Conservation (phyloP, 1,140 invertebrate genomes). For the Drosophila simulans region DNA sequence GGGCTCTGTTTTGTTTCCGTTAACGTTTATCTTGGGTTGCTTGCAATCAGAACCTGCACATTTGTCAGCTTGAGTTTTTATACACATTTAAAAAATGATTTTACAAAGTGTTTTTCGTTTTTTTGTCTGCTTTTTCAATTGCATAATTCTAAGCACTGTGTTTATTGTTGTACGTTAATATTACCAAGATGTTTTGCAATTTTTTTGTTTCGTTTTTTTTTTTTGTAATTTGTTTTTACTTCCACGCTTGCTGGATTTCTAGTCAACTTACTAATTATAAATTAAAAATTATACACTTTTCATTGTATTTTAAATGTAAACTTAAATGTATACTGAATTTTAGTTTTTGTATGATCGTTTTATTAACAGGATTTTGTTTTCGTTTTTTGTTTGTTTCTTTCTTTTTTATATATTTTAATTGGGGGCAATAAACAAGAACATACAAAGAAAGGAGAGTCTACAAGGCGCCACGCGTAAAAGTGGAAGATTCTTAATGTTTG, state of each 20-base stretch:
- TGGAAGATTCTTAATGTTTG: constrained; percentile 62
- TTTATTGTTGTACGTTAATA: constrained; percentile 40
- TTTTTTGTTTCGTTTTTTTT: constrained; percentile 53
- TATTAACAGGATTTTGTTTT: constrained; percentile 57
- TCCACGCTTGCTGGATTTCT: constrained; percentile 43
- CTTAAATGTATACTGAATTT: constrained; percentile 67
- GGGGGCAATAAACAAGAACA: constrained; percentile 58
- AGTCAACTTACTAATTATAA: constrained; percentile 67
- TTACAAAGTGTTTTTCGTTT: constrained; percentile 62
- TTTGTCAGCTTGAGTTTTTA: constrained; percentile 49
- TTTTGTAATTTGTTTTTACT: constrained; percentile 20
- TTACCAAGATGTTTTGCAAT: constrained; percentile 52
- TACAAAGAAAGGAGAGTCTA: constrained; percentile 53
- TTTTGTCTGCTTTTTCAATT: constrained; percentile 27
- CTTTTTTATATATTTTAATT: constrained; percentile 6
- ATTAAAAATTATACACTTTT: constrained; percentile 75
- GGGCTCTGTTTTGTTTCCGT: constrained; percentile 30
- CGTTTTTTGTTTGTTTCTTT: constrained; percentile 1
- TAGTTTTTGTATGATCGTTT: constrained; percentile 53
- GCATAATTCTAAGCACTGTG: constrained; percentile 57
- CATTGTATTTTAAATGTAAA: constrained; percentile 63
- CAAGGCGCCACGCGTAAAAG: constrained; percentile 63
- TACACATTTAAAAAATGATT: constrained; percentile 80
- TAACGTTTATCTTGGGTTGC: constrained; percentile 37
- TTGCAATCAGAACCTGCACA: constrained; percentile 24